Evolutionary conservation across 2,888 invertebrate genomes (phyloP).

Genomic region (Calameuta idolon): DNA sequence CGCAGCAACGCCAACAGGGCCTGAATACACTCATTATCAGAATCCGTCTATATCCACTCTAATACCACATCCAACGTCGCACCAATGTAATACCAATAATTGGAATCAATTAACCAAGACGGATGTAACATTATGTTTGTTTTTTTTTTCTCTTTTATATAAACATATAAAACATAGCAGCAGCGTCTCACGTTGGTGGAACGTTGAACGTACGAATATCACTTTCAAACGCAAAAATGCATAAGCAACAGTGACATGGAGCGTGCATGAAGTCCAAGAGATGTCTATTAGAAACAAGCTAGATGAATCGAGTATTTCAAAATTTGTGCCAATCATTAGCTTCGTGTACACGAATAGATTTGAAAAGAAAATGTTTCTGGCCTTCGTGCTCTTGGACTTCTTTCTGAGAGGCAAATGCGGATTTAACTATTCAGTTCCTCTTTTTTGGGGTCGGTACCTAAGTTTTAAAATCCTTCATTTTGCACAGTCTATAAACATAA

Average conservation of each 20-base stretch:
- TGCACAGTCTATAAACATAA: background rate
- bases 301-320: constrained; percentile 11
- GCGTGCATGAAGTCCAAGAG: constrained; percentile 32
- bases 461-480: constrained; percentile 4
- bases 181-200: background rate
- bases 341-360: constrained; percentile 12
- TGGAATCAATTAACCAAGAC: background rate
- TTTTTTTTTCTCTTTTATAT: background rate
- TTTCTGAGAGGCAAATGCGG: background rate
- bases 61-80: background rate
- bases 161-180: background rate
- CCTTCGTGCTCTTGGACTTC: background rate
- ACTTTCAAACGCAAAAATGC: constrained; percentile 3
- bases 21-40: constrained; percentile 65
- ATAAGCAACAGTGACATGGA: constrained; percentile 21
- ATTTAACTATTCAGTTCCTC: background rate
- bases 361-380: constrained; percentile 1
- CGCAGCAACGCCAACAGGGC: constrained; percentile 95
- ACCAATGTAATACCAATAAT: constrained; percentile 6
- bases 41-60: constrained; percentile 7
- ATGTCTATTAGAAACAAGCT: background rate
- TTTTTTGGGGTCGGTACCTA: background rate
- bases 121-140: background rate
- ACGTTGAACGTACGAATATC: background rate
- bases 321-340: constrained; percentile 11